Evolutionary conservation across 64 coral and sea anemone genomes (phyloP).

Genomic region (Trachythela sp.): DNA sequence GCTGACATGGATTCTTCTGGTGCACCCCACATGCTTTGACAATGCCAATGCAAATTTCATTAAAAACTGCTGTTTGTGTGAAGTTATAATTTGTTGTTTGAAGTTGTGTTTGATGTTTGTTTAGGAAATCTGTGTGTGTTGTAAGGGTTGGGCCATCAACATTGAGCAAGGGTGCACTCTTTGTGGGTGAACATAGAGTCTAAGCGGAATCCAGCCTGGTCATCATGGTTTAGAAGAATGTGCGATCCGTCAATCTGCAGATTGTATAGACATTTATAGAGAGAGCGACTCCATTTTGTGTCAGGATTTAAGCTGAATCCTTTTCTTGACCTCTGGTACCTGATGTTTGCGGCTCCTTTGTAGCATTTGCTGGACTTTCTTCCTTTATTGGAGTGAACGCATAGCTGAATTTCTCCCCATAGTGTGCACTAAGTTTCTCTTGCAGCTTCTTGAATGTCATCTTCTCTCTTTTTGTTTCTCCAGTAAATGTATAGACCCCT

Average conservation of each 20-base stretch:
- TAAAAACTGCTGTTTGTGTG: conserved; percentile 29
- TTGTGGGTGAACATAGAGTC: conserved; percentile 59
- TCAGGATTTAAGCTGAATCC: no score
- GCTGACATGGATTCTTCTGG: conserved; percentile 44
- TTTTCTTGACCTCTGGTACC: conserved; percentile 36
- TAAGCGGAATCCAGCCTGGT: conserved; percentile 48
- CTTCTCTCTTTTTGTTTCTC: conserved; percentile 48
- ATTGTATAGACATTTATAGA: conserved; percentile 44
- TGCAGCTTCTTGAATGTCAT: conserved; percentile 48
- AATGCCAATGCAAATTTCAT: conserved; percentile 40
- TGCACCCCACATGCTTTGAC: conserved; percentile 44
- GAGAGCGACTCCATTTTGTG: conserved; percentile 43
- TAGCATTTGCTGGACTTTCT: conserved; percentile 48
- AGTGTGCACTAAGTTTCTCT: conserved; percentile 18
- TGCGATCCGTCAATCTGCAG: conserved; percentile 51
- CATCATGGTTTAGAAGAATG: conserved; percentile 51
- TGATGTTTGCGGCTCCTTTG: conserved; percentile 52
- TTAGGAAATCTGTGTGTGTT: conserved; percentile 57
- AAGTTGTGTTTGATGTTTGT: conserved; percentile 48
- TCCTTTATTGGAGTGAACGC: conserved; percentile 34
- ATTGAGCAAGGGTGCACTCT: no score
- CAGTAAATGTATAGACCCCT: conserved; percentile 57
- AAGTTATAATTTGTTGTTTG: conserved; percentile 58
- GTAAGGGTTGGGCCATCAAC: no score
- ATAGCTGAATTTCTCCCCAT: conserved; percentile 41